A percentile compares a stretch with the other conserved stretches of the same genome.
These are phyloP conservation scores for Biston betularia DNA, from an alignment of 2,888 invertebrate genomes.

Conservation along the genomic window DNA sequence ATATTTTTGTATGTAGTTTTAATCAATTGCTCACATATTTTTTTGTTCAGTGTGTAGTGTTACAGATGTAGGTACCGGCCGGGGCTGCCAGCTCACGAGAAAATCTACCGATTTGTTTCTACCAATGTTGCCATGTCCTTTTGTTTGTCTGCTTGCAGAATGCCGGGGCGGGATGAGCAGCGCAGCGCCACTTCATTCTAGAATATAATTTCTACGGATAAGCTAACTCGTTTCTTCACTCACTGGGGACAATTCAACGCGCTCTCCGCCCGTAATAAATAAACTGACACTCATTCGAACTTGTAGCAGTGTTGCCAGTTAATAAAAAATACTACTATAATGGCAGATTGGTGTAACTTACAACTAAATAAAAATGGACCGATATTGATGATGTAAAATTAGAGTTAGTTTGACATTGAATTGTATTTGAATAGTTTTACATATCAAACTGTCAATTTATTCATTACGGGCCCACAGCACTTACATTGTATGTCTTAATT, in stretches of 20 bases:
- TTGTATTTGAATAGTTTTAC: conserved; percentile 25
- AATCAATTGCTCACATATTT: conserved; percentile 49
- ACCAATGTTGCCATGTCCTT: conserved; percentile 80
- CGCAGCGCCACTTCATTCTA: conserved; percentile 67
- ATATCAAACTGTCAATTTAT: conserved; percentile 37
- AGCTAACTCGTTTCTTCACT: conserved; percentile 54
- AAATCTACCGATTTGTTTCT: conserved; percentile 51
- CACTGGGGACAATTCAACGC: conserved; percentile 49
- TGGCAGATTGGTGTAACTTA: conserved; percentile 5
- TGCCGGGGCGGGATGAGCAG: conserved; percentile 55
- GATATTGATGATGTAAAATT: conserved; percentile 4
- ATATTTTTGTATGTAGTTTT: conserved; percentile 35
- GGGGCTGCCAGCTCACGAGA: conserved; percentile 70
- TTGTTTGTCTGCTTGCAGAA: conserved; percentile 83
- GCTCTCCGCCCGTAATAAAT: conserved; percentile 56
- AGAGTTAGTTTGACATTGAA: conserved; percentile 13
- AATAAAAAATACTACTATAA: neutral
- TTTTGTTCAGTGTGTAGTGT: conserved; percentile 80
- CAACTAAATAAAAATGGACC: neutral
- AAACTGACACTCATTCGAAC: conserved; percentile 40
- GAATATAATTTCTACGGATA: conserved; percentile 64
- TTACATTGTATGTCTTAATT: conserved; percentile 42
- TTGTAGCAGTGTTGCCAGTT: conserved; percentile 47
- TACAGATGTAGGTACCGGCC: conserved; percentile 78
- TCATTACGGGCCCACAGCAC: conserved; percentile 29